These are phyloP conservation scores for Sciurus vulgaris DNA, from an alignment of 2,797 vertebrate species.

Conservation along the genomic window DNA sequence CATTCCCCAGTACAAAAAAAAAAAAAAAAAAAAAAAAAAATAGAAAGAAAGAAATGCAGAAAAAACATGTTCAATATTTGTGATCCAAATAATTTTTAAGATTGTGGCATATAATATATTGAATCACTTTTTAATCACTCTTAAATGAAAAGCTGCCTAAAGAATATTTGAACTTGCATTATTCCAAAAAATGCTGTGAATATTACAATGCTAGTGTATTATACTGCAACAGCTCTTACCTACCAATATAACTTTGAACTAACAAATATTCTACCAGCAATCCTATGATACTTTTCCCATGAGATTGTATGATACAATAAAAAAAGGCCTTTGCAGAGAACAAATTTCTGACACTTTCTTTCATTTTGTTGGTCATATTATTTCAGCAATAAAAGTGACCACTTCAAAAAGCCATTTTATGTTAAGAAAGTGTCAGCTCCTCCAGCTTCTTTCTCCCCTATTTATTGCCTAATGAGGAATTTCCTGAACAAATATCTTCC, in stretches of 20 bases:
- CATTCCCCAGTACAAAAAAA: no score
- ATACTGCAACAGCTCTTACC: background rate
- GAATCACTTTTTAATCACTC: constrained; percentile 33
- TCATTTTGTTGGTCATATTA: background rate
- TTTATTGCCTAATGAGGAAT: background rate
- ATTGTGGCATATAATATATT: background rate
- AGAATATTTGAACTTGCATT: background rate
- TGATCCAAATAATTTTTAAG: constrained; percentile 26
- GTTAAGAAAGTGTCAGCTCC: background rate
- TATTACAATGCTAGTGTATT: background rate
- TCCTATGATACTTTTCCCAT: background rate
- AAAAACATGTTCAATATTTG: background rate
- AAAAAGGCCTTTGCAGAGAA: background rate
- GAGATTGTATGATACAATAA: background rate
- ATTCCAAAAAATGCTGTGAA: background rate
- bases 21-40: no score
- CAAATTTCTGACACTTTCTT: background rate
- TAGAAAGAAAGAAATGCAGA: background rate
- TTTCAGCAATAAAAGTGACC: background rate
- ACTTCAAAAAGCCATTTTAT: background rate
- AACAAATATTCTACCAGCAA: background rate
- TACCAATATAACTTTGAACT: background rate
- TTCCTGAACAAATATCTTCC: background rate
- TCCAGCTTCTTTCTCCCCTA: background rate
- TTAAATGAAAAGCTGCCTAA: background rate